Conservation (phyloP, 2,797 vertebrate species). For the Manis crassicaudata region DNA sequence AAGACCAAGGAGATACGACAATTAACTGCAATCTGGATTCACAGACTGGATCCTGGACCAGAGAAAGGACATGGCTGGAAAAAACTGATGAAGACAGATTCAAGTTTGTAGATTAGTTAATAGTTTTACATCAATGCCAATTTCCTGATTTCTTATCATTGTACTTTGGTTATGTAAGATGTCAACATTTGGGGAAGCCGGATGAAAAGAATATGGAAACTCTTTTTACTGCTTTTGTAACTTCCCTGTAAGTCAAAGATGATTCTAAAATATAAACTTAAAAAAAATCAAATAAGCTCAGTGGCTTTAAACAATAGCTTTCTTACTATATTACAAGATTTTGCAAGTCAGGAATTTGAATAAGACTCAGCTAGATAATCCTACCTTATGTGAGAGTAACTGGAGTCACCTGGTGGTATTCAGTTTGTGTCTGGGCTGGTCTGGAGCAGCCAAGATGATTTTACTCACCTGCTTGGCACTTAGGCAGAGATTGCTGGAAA, state of each 20-base stretch:
- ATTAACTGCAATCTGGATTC: too few relatives aligned
- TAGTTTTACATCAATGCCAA: neutral
- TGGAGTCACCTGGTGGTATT: neutral
- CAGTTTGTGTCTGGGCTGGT: neutral
- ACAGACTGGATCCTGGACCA: too few relatives aligned
- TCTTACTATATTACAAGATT: slow-evolving; percentile 4
- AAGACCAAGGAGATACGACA: too few relatives aligned
- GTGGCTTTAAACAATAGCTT: neutral
- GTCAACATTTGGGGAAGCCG: neutral
- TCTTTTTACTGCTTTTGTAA: neutral
- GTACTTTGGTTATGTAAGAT: neutral
- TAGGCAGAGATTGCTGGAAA: neutral
- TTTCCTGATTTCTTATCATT: neutral
- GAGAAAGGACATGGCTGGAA: neutral
- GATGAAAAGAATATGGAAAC: neutral
- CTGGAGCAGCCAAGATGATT: neutral
- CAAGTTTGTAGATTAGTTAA: neutral
- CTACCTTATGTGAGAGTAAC: neutral
- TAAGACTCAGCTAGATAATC: neutral
- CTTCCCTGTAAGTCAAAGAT: neutral
- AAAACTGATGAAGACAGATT: neutral
- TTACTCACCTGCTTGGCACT: neutral
- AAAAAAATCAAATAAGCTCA: slow-evolving; percentile 27
- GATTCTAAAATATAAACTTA: slow-evolving; percentile 24
- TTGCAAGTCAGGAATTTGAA: neutral